Conservation (phyloP, 2,888 invertebrate genomes). For the Polyommatus iphigenia region DNA sequence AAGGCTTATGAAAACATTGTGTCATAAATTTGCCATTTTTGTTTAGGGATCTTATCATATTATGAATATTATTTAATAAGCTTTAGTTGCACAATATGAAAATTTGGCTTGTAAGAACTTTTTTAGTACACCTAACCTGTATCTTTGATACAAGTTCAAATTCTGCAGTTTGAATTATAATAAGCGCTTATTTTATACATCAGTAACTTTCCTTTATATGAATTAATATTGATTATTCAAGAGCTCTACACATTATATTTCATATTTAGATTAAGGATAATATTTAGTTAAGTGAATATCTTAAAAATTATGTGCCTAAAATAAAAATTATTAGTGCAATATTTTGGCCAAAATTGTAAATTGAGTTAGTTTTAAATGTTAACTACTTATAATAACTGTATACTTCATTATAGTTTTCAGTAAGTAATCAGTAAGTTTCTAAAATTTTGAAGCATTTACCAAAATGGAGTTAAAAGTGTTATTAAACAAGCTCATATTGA, state of each 20-base stretch:
- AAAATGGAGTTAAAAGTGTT: slow-evolving; percentile 25
- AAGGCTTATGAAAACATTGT: neutral
- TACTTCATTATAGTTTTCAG: neutral
- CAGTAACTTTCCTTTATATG: too few species aligned
- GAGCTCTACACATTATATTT: neutral
- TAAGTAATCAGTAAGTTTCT: neutral
- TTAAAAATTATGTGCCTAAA: slow-evolving; percentile 23
- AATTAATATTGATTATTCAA: neutral
- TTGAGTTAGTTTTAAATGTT: slow-evolving; percentile 42
- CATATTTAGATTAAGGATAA: neutral
- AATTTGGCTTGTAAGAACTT: neutral
- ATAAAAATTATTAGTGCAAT: slow-evolving; percentile 54
- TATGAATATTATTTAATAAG: neutral
- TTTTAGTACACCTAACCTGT: too few species aligned
- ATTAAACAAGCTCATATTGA: slow-evolving; percentile 20
- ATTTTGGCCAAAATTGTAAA: slow-evolving; percentile 60
- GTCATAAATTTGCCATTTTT: slow-evolving; percentile 7
- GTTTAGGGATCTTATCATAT: neutral
- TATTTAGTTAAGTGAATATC: neutral
- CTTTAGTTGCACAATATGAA: neutral
- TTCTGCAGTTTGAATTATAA: neutral
- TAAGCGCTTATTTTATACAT: neutral
- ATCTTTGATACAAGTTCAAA: too few species aligned
- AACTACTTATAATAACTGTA: neutral
- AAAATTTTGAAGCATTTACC: neutral